Evolutionary conservation across 2,113 vertebrate species (phyloP).

Genomic region (Oriolus oriolus): DNA sequence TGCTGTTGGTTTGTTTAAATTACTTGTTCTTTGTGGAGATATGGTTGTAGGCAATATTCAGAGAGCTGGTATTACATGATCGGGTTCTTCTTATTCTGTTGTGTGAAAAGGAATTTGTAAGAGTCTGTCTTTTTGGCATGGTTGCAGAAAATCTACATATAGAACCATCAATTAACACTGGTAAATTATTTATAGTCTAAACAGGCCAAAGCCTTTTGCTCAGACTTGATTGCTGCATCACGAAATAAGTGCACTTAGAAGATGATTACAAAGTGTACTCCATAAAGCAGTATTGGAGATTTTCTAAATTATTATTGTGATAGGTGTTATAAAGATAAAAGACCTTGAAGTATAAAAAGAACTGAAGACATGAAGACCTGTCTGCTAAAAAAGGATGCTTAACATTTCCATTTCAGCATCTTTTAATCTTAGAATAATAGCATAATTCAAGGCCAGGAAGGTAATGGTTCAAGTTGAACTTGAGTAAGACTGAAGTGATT

Average conservation of each 20-base stretch:
- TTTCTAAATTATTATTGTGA: not conserved
- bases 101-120: not conserved
- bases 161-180: slow-evolving; percentile 2
- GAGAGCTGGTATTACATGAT: not conserved
- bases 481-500: not conserved
- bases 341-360: not conserved
- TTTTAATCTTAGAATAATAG: slow-evolving; percentile 32
- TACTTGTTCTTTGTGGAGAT: not conserved
- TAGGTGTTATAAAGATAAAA: not conserved
- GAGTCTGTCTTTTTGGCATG: not conserved
- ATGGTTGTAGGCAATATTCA: not conserved
- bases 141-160: not conserved
- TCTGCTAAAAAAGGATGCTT: not conserved
- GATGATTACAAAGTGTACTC: not conserved
- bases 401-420: slow-evolving; percentile 2
- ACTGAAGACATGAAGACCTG: not conserved
- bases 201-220: slow-evolving; percentile 9
- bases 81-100: not conserved
- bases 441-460: not conserved
- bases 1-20: not conserved
- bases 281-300: not conserved
- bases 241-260: slow-evolving; percentile 11
- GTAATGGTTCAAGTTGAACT: not conserved
- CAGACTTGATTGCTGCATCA: not conserved
- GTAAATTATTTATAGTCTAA: slow-evolving; percentile 42